Percentiles rank a stretch among this genome's conserved stretches.
Conservation (phyloP, 2,113 vertebrate species). For the Polyodon spathula region DNA sequence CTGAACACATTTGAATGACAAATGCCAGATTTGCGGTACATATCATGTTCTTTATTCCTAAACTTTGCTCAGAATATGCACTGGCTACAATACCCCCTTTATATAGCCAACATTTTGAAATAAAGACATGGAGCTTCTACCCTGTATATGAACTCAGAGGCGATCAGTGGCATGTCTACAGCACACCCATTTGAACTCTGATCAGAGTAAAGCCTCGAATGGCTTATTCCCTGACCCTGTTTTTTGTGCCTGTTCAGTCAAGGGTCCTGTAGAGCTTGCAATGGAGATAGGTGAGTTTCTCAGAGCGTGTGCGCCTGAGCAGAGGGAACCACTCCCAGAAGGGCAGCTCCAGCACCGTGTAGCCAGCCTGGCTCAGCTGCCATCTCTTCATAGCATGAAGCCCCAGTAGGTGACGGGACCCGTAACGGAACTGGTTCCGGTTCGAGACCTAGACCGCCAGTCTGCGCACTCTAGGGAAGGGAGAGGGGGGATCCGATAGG, state of each 20-base stretch:
- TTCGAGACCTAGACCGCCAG: constrained; percentile 78
- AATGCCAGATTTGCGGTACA: constrained; percentile 25
- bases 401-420: constrained; percentile 67
- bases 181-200: too few relatives aligned
- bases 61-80: too few relatives aligned
- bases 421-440: constrained; percentile 74
- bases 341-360: constrained; percentile 71
- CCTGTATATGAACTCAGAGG: too few relatives aligned
- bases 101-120: too few relatives aligned
- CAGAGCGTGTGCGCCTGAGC: constrained; percentile 52
- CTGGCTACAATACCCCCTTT: too few relatives aligned
- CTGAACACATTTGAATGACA: too few relatives aligned
- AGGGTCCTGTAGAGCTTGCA: constrained; percentile 63
- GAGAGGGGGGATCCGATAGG: background rate
- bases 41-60: too few relatives aligned
- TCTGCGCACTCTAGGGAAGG: constrained; percentile 32
- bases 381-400: constrained; percentile 78
- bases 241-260: constrained; percentile 21
- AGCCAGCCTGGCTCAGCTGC: constrained; percentile 72
- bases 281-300: constrained; percentile 77
- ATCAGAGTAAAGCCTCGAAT: too few relatives aligned
- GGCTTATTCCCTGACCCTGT: too few relatives aligned
- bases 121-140: too few relatives aligned
- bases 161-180: too few relatives aligned
- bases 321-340: constrained; percentile 79